Evolutionary conservation across 2,113 vertebrate species (phyloP), one percentile per base, ranked within the genome.

Genomic region (Chamaea fasciata): DNA sequence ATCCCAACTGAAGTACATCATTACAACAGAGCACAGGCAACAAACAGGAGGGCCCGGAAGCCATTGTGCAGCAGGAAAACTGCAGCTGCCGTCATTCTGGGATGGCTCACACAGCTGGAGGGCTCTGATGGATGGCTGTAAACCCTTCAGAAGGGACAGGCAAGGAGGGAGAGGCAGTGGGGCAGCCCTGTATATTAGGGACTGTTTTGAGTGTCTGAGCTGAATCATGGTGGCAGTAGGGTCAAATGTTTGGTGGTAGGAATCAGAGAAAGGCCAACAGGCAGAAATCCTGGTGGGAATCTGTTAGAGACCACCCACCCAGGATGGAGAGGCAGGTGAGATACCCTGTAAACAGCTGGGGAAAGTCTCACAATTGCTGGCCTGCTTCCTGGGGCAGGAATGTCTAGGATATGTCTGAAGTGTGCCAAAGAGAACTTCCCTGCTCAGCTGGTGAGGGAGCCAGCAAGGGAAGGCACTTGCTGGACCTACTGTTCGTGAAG

Each of bases 221-320:
- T 68, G 31, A 19, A 17, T 49, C 27, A 28, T 49, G 60, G 47
- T 68, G 63, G 22, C n/a, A 41, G n/a, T 15, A 53, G 53, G 24
- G n/a, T 75, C 0, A 0, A 47, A 46, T 46, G 24, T 30, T 53
- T 1, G 2, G 11, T 31, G 26, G 13, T 18, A 26, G 35, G 39
- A 53, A 26, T 39, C 13, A 46, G 46, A 27, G 28, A 44, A 37
- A 65, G 33, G 33, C 13, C 52, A 81, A 14, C 19, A 44, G 46
- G 47, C 46, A 68, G 53, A 41, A 27, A 18, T 26, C 24, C 53
- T 60, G n/a, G 16, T 53, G 70, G 59, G 60, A 62, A 24, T 75
- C 33, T 53, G 9, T 22, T 31, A 47, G 24, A 18, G 13, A 82
- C 7, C 62, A 41, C 46, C 15, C n/a, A 46, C 4, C 46, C 46